Evolutionary conservation across 2,888 invertebrate genomes (phyloP).

Genomic region (Phymatocera aterrima): DNA sequence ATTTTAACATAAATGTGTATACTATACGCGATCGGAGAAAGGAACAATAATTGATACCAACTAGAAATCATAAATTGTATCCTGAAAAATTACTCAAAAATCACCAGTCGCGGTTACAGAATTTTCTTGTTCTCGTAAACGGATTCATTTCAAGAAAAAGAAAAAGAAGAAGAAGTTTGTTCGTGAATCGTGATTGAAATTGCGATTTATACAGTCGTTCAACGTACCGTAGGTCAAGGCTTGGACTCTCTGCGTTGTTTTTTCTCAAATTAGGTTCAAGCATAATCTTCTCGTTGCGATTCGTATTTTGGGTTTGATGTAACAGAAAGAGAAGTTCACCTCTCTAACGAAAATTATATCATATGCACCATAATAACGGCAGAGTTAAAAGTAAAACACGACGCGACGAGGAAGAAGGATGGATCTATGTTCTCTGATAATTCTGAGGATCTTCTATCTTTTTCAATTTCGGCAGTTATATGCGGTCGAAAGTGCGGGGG

Average conservation of each 20-base stretch:
- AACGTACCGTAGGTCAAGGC: conserved; percentile 7
- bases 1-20: no score
- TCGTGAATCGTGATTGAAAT: not conserved
- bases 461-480: no score
- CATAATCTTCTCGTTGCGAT: not conserved
- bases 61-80: not conserved
- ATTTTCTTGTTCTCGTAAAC: not conserved
- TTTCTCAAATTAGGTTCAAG: not conserved
- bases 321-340: not conserved
- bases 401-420: no score
- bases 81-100: not conserved
- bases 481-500: no score
- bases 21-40: not conserved
- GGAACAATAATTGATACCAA: not conserved
- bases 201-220: not conserved
- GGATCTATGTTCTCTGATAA: no score
- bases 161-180: not conserved
- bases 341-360: no score
- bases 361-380: no score
- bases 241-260: not conserved
- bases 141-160: not conserved
- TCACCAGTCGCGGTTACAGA: not conserved
- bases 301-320: not conserved
- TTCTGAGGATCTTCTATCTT: no score
- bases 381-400: no score